A percentile compares a stretch with the other conserved stretches of the same genome.
Conservation (phyloP, 2,888 invertebrate species). For the Anthophora plumipes region DNA sequence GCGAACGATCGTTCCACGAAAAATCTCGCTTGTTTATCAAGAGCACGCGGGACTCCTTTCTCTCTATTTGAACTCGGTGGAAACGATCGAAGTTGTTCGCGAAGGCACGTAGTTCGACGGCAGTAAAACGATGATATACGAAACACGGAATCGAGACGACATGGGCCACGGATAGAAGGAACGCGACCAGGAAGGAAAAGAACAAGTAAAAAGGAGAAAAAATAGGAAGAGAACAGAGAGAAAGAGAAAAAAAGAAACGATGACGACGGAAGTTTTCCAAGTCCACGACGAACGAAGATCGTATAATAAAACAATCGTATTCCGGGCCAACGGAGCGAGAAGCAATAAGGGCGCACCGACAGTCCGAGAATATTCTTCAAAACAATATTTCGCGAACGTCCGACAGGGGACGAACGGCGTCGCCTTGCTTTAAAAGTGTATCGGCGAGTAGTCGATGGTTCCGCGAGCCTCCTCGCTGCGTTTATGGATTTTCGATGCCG, state of each 20-base stretch:
- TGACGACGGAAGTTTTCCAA: slow-evolving; percentile 57
- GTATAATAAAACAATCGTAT: slow-evolving; percentile 82
- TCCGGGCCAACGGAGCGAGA: slow-evolving; percentile 74
- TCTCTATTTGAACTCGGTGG: not conserved
- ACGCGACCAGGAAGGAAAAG: not conserved
- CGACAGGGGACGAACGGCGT: slow-evolving; percentile 49
- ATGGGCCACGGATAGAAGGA: not conserved
- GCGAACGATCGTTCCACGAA: slow-evolving; percentile 13
- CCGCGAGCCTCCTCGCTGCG: slow-evolving; percentile 47
- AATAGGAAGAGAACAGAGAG: too few relatives aligned
- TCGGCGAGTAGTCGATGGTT: slow-evolving; percentile 23
- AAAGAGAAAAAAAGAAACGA: not conserved
- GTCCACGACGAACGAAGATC: slow-evolving; percentile 72
- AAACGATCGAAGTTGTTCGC: slow-evolving; percentile 50
- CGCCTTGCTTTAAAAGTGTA: slow-evolving; percentile 51
- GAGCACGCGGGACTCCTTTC: not conserved
- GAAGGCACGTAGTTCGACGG: slow-evolving; percentile 30
- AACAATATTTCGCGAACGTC: slow-evolving; percentile 73
- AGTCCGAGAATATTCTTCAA: slow-evolving; percentile 68
- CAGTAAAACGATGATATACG: slow-evolving; percentile 68
- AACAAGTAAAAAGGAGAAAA: not conserved
- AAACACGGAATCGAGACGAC: slow-evolving; percentile 51
- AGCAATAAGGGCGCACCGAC: slow-evolving; percentile 67
- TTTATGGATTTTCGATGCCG: slow-evolving; percentile 70
- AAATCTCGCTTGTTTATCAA: slow-evolving; percentile 63